A percentile compares a stretch with the other conserved stretches of the same genome.
Conservation (phyloP, 2,797 vertebrate species). For the Enteromius paludinosus region DNA sequence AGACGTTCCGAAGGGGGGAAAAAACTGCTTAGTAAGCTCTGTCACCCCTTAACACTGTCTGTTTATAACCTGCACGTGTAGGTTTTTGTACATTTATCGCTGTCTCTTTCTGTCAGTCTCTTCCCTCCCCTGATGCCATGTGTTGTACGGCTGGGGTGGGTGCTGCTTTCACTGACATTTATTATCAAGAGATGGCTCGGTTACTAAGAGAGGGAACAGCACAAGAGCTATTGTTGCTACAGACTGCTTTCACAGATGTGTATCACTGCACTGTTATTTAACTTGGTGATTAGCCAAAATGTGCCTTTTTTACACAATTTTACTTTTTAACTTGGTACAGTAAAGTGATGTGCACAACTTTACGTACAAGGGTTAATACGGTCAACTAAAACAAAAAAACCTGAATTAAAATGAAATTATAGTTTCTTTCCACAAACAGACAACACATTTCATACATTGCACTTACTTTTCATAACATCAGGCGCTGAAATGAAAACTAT, state of each 20-base stretch:
- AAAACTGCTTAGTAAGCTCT: constrained; percentile 7
- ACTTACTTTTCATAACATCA: background rate
- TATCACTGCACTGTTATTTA: background rate
- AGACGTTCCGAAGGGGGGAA: background rate
- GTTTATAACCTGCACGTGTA: constrained; percentile 28
- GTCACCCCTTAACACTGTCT: background rate
- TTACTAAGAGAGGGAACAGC: constrained; percentile 67
- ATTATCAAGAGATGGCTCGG: constrained; percentile 74
- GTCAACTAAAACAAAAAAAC: background rate
- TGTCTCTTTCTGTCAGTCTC: constrained; percentile 40
- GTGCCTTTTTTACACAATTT: background rate
- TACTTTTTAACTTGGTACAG: background rate
- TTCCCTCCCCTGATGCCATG: constrained; percentile 51
- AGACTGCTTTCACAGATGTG: constrained; percentile 31
- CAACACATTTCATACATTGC: background rate
- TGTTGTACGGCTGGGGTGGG: constrained; percentile 57
- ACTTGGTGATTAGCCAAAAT: background rate
- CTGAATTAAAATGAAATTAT: background rate
- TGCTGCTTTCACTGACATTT: constrained; percentile 67
- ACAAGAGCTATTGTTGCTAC: constrained; percentile 10
- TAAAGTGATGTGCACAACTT: background rate
- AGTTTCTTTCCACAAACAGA: too few relatives aligned
- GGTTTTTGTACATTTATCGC: constrained; percentile 11
- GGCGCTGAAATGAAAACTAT: background rate
- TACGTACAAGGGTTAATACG: background rate